Evolutionary conservation across 2,797 vertebrate genomes (phyloP), one percentile per base, ranked within the genome.

Genomic region (Coranthus polyacanthus): DNA sequence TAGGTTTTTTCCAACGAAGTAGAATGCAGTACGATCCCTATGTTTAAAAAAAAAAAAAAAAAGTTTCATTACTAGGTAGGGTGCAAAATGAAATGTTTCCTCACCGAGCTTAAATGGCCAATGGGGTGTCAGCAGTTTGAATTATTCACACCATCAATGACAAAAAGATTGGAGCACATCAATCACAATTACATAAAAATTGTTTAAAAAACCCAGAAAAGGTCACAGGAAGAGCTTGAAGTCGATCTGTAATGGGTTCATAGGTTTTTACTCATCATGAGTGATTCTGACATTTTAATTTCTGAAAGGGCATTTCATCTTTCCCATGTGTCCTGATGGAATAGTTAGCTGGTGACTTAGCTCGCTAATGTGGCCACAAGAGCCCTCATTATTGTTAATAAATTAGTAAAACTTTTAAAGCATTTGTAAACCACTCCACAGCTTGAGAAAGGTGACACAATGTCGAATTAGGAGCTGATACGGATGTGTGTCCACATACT

Each of bases 241-340:
- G 39, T 10, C 55, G 42, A 44, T 72, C 42, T 61, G 38, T 59
- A 57, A 72, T 78, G 59, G 51, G 56, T 72, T 74, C 42, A 39
- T 57, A 15, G 36, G 12, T 61, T 83, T 82, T 69, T 64, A 68
- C 57, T 81, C 62, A 51, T 34, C 3, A 2, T 67, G 76, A 79
- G 52, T 52, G 63, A 80, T 82, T 81, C 61, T 79, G 85, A 72
- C 82, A 72, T 87, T 88, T 83, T 39, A 68, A 64, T 72, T 58
- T 21, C 49, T 78, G 54, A 83, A 51, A 61, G 77, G 72, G 29
- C 20, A 2, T 78, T 83, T 81, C 10, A 50, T 84, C 62, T 71
- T 47, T 54, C 32, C 37, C 3, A 45, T 32, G 62, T 47, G 21
- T 38, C 47, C 56, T 43, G 26, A 64, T 55, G 17, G 52, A 75